Percentiles rank a stretch among this genome's conserved stretches.
phyloP scores from a whole-genome alignment of 2,888 invertebrate species.

The Dinocampus coccinellae region DNA sequence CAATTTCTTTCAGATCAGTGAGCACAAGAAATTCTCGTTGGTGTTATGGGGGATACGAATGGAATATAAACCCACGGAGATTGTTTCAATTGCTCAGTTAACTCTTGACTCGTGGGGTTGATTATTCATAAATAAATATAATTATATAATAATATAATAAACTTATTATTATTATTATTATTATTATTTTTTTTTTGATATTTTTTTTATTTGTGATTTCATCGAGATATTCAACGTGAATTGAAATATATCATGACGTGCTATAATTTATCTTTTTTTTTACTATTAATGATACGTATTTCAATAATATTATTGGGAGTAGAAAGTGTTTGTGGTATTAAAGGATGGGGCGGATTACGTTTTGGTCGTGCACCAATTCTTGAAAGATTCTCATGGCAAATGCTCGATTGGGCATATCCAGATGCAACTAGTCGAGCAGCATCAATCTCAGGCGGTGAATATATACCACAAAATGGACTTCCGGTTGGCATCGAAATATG shows the following conservation, averaged over 20 bases:
- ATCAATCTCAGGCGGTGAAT: slow-evolving; percentile 76
- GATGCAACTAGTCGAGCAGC: slow-evolving; percentile 74
- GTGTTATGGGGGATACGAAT: background rate
- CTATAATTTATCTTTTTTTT: background rate
- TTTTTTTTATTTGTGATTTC: background rate
- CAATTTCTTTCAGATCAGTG: slow-evolving; percentile 17
- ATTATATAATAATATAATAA: too few relatives aligned
- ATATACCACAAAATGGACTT: slow-evolving; percentile 82
- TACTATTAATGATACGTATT: background rate
- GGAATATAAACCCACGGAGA: slow-evolving; percentile 12
- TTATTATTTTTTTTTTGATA: too few relatives aligned
- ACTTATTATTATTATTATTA: background rate
- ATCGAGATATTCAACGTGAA: background rate
- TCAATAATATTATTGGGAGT: background rate
- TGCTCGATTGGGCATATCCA: slow-evolving; percentile 83
- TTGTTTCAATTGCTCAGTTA: slow-evolving; percentile 5
- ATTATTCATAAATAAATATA: background rate
- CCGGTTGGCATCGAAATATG: slow-evolving; percentile 88
- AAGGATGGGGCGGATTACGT: slow-evolving; percentile 53
- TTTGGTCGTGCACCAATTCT: slow-evolving; percentile 71
- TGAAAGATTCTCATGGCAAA: slow-evolving; percentile 82
- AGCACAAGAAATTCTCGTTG: background rate
- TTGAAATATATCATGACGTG: background rate
- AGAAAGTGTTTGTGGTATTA: slow-evolving; percentile 29
- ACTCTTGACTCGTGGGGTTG: background rate